A percentile compares a stretch with the other conserved stretches of the same genome.
These are phyloP conservation scores for Nephrotoma flavescens DNA, from an alignment of 2,888 invertebrate species.

Conservation along the genomic window DNA sequence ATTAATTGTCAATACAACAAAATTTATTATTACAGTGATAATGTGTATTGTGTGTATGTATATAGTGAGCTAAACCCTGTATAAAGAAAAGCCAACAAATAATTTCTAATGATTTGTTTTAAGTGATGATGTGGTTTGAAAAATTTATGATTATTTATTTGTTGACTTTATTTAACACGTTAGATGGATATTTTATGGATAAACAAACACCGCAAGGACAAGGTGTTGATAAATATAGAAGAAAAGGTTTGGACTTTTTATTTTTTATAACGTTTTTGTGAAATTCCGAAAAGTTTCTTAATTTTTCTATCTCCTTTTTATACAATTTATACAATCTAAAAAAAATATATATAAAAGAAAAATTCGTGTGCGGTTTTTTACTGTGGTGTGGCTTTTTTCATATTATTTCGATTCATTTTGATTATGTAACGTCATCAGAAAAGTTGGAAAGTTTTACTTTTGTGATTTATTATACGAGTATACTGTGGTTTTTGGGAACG, in stretches of 20 bases:
- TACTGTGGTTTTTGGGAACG: neutral
- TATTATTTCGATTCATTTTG: neutral
- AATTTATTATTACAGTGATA: neutral
- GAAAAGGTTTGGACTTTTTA: conserved; percentile 1
- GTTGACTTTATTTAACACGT: conserved; percentile 5
- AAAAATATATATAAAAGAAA: neutral
- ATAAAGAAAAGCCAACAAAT: neutral
- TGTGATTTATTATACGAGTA: neutral
- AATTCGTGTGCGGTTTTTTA: neutral
- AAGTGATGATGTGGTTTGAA: conserved; percentile 6
- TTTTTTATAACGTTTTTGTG: neutral
- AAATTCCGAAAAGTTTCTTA: neutral
- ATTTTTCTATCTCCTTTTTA: neutral
- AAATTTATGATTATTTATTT: conserved; percentile 6
- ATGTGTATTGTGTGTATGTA: neutral
- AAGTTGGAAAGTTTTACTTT: neutral
- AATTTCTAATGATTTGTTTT: neutral
- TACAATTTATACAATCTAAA: neutral
- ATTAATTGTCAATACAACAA: neutral
- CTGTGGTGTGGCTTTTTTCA: neutral
- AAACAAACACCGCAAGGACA: conserved; percentile 5
- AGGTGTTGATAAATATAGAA: conserved; percentile 1
- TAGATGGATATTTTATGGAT: conserved; percentile 7
- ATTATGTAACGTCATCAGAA: neutral
- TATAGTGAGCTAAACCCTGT: neutral